Base-by-base conservation (phyloP, 2,797 vertebrate genomes). In the Tokudaia muenninki region DNA sequence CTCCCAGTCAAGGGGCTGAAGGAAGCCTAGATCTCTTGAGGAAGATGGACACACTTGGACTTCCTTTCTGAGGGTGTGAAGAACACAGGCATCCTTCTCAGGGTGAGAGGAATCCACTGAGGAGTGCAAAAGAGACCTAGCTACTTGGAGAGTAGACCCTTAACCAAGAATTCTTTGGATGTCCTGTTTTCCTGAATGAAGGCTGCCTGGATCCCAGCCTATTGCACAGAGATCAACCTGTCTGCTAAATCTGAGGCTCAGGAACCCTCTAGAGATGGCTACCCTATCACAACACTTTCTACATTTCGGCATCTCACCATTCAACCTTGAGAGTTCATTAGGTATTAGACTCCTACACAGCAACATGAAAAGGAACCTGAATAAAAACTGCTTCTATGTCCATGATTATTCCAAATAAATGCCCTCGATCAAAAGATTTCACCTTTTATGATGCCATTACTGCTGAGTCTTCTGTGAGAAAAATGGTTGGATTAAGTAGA, bases 1-100 rank as follows among this genome's bases (percentile, higher is more conserved):
- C 22, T 29, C 1, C 0, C 9, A 13, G 12, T 5, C 21, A 52
- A 77, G 16, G 6, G 1, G 57, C 47, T 21, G 19, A 50, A 22
- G 4, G 59, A 41, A 86, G 50, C 12, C 24, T 26, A 16, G 63
- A 14, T 13, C 37, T 63, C 1, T 1, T 3, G 37, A 21, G 34
- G 4, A 89, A 10, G 16, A 4, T 9, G 13, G 9, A 2, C 9
- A 9, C 1, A 21, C 6, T 92, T 0, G 14, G 17, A 31, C 4
- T n/a, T 5, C 7, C 31, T 50, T n/a, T 24, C 34, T 65, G 31
- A 4, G 52, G 61, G 10, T 16, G 31, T 78, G 2, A 22, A 57
- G 0, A 26, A 2, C 2, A 21, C 0, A 16, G 63, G 17, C 21
- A 91, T 22, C 44, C 14, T 10, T 10, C 55, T 22, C 34, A 50